phyloP scores from a whole-genome alignment of 2,888 invertebrate species.

The Tricholauxania praeusta region DNA sequence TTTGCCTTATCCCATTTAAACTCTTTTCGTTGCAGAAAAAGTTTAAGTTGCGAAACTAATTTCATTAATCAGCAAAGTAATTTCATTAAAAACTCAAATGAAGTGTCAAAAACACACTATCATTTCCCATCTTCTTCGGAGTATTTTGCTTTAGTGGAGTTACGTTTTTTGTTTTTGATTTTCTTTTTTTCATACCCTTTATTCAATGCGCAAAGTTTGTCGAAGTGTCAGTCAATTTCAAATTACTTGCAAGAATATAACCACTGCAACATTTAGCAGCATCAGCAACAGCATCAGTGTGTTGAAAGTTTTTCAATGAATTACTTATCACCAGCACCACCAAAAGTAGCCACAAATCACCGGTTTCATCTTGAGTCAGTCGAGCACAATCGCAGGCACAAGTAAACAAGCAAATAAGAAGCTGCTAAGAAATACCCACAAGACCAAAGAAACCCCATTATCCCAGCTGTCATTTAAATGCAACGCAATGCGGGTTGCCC shows the following conservation, averaged over 20 bases:
- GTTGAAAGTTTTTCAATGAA: conserved; percentile 31
- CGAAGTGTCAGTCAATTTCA: conserved; percentile 1
- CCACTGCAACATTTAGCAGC: conserved; percentile 5
- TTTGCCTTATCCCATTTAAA: conserved; percentile 1
- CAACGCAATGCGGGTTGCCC: too few species aligned
- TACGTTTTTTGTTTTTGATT: too few species aligned
- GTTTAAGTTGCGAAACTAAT: conserved; percentile 34
- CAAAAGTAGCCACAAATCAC: conserved; percentile 16
- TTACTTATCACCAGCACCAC: conserved; percentile 21
- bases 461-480: conserved; percentile 41
- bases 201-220: conserved; percentile 10
- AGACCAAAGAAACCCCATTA: conserved; percentile 36
- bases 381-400: neutral
- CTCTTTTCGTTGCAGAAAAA: conserved; percentile 28
- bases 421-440: conserved; percentile 8
- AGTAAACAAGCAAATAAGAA: neutral
- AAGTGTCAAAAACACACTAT: conserved; percentile 1
- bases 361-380: neutral
- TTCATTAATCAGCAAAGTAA: conserved; percentile 43
- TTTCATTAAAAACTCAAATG: conserved; percentile 26
- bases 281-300: conserved; percentile 7
- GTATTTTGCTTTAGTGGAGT: too few species aligned
- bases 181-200: neutral
- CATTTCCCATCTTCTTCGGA: too few species aligned
- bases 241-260: conserved; percentile 4